Evolutionary conservation across 2,797 vertebrate genomes (phyloP).

Genomic region (Gambusia yucatana): DNA sequence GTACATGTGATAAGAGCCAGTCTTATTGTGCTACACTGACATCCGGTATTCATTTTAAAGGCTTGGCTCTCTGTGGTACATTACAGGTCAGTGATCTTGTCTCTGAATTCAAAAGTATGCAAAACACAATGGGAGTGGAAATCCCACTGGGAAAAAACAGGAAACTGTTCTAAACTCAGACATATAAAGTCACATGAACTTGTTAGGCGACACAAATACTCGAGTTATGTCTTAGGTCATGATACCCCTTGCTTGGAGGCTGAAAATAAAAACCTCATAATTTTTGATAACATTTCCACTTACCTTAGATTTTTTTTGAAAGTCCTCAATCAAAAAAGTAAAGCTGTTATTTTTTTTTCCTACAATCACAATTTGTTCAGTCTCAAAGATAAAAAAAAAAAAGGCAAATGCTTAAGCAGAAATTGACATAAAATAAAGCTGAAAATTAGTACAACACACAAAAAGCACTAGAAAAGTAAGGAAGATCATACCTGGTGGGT

Average conservation of each 20-base stretch:
- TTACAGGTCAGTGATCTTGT: not conserved
- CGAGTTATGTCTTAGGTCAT: not conserved
- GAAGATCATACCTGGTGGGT: constrained; percentile 79
- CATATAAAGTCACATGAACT: not conserved
- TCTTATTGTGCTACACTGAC: not conserved
- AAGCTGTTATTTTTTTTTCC: not conserved
- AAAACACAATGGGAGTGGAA: not conserved
- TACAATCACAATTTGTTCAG: not conserved
- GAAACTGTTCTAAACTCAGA: too few species aligned
- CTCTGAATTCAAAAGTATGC: not conserved
- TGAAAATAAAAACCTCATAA: not conserved
- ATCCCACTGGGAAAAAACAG: not conserved
- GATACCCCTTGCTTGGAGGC: not conserved
- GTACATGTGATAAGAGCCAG: not conserved
- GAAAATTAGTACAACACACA: not conserved
- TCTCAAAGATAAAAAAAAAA: not conserved
- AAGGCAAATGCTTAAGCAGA: not conserved
- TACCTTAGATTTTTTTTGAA: not conserved
- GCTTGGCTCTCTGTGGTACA: not conserved
- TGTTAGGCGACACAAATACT: not conserved
- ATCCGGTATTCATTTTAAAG: not conserved
- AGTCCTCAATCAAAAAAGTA: not conserved
- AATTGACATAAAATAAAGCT: not conserved
- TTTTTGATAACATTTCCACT: not conserved
- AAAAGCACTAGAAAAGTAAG: constrained; percentile 1